Conservation (phyloP, 2,797 vertebrate genomes). For the Lepus oiostolus region DNA sequence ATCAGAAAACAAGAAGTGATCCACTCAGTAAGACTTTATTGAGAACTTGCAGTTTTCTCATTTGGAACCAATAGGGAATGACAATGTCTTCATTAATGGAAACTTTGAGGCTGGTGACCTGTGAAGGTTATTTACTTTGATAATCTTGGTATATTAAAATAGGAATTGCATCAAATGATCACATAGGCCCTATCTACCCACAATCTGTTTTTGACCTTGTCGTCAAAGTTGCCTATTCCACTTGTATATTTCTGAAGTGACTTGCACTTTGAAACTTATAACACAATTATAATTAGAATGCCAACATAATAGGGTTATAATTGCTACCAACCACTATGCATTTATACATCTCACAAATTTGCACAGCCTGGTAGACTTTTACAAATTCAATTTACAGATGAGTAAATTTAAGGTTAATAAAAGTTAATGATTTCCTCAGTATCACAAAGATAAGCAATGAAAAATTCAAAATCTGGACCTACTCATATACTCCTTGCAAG, state of each 20-base stretch:
- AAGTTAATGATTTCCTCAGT: slow-evolving; percentile 8
- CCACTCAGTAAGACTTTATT: neutral
- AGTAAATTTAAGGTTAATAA: slow-evolving; percentile 40
- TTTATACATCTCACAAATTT: neutral
- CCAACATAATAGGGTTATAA: slow-evolving; percentile 21
- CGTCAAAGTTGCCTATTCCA: too few relatives aligned
- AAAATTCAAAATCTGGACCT: neutral
- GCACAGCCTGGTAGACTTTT: neutral
- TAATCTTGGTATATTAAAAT: neutral
- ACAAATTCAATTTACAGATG: slow-evolving; percentile 25
- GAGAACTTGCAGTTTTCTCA: neutral
- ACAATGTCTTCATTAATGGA: neutral
- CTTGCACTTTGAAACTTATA: neutral
- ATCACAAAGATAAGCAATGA: neutral
- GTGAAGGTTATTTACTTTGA: neutral
- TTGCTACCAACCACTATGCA: neutral
- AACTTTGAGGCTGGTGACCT: neutral
- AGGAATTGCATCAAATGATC: neutral
- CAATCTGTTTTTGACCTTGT: neutral
- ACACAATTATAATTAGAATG: neutral
- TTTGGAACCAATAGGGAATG: neutral
- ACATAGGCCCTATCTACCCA: neutral
- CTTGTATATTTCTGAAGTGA: neutral
- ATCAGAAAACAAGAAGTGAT: neutral
- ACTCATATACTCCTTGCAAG: neutral